Conservation (phyloP, 2,113 vertebrate genomes). For the Lepisosteus oculatus region DNA sequence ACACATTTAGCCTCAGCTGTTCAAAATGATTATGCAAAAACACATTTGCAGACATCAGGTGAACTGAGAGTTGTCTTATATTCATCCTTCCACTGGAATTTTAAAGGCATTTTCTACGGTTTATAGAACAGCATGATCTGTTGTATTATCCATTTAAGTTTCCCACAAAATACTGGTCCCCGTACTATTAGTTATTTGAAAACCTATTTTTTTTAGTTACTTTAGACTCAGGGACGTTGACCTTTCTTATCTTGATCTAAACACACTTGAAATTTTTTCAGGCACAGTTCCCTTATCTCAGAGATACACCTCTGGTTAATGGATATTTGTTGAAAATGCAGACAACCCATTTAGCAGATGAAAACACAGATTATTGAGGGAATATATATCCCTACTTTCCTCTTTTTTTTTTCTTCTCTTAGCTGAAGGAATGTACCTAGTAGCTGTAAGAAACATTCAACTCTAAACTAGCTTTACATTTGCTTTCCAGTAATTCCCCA, state of each 20-base stretch:
- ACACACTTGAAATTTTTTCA: conserved; percentile 36
- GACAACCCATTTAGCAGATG: conserved; percentile 47
- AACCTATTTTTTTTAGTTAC: neutral
- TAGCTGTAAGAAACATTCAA: neutral
- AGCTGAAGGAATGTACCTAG: neutral
- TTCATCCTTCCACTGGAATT: no score
- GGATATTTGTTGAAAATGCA: conserved; percentile 55
- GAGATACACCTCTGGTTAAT: conserved; percentile 43
- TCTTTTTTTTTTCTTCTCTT: conserved; percentile 63
- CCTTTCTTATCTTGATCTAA: conserved; percentile 38
- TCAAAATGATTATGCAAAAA: neutral
- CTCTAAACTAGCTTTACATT: neutral
- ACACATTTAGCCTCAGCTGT: neutral
- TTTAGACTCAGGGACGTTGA: conserved; percentile 25
- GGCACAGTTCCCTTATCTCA: conserved; percentile 44
- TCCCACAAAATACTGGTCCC: no score
- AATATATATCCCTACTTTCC: conserved; percentile 47
- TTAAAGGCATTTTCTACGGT: no score
- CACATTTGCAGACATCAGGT: neutral
- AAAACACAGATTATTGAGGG: conserved; percentile 52
- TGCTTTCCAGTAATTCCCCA: neutral
- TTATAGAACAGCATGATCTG: no score
- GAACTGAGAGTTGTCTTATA: neutral
- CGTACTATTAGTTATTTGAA: neutral
- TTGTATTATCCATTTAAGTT: no score